These are phyloP conservation scores for Eristalis intricaria DNA, from an alignment of 2,888 invertebrate genomes.

Conservation along the genomic window DNA sequence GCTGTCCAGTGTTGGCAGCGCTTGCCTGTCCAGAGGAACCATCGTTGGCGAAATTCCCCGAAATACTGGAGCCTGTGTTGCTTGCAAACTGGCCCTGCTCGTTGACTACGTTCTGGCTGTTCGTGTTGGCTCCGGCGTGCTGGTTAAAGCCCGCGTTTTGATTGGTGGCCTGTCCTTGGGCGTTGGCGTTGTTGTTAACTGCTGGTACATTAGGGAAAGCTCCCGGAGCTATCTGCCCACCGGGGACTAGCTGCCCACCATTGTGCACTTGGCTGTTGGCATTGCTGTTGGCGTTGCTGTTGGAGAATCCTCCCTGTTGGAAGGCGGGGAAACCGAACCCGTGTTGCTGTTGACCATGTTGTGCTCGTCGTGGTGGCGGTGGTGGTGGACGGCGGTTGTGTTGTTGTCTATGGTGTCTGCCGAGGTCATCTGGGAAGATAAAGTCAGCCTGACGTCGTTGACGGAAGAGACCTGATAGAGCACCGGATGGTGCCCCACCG, in stretches of 20 bases:
- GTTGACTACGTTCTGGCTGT: constrained; percentile 73
- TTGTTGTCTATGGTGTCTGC: background rate
- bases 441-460: background rate
- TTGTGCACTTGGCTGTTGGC: background rate
- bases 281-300: background rate
- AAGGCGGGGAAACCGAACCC: background rate
- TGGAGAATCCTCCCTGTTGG: background rate
- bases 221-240: background rate
- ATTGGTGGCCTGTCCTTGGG: constrained; percentile 74
- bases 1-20: constrained; percentile 79
- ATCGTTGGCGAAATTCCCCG: constrained; percentile 78
- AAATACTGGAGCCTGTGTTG: constrained; percentile 78
- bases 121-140: constrained; percentile 78
- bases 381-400: background rate
- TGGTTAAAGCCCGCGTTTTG: constrained; percentile 75
- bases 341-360: background rate
- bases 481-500: constrained; percentile 72
- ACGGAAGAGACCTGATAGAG: constrained; percentile 18
- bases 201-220: background rate
- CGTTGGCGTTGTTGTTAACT: constrained; percentile 71
- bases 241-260: background rate
- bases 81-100: constrained; percentile 73
- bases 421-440: background rate
- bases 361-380: background rate
- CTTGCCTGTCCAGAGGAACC: constrained; percentile 78